Evolutionary conservation across 2,888 invertebrate species (phyloP), one percentile per base, ranked within the genome.

Genomic region (Cheilosia impressa): DNA sequence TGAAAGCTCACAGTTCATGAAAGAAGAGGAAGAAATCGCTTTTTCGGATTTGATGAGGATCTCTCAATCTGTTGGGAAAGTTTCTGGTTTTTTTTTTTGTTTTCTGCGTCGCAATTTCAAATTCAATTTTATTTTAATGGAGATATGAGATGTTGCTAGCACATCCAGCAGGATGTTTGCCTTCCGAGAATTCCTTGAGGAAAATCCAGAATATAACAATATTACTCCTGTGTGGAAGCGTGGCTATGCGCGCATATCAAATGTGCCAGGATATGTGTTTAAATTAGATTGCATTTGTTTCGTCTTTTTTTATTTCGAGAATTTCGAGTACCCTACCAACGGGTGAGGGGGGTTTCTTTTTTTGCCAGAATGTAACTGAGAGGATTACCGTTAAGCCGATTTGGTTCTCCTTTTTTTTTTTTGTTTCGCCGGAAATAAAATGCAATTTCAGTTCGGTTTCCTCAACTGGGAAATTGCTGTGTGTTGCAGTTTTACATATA

Each of bases 281-380:
- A 80, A 85, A 85, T 85, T 85, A 81, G 85, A 81, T 85, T 85
- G 85, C 80, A 80, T 81, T 85, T 85, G 80, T 85, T 85, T 85
- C 80, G 31, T 9, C 9, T 4, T 43, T 72, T 73, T 60, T 43
- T 47, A 66, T 53, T 66, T 47, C 19, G 47, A 57, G 47, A 57
- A 17, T 50, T 58, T 52, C 57, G 57, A 58, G 43, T 65, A 22
- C 6, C 6, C 31, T 31, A 31, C 31, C 17, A 41, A 41, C 45
- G 72, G 71, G 73, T 80, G 50, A 4, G 19, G n/a, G 7, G 19
- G 4, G 19, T 2, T 45, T 38, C 27, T n/a, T 38, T 50, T 57
- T 72, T 79, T 78, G 75, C 65, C 58, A 24, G 69, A 85, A 66
- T 76, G 80, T 85, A 60, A 76, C 85, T 80, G 80, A 80, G 71